Base-by-base conservation (phyloP, 64 coral and sea anemone species). In the Stichodactyla mertensii region DNA sequence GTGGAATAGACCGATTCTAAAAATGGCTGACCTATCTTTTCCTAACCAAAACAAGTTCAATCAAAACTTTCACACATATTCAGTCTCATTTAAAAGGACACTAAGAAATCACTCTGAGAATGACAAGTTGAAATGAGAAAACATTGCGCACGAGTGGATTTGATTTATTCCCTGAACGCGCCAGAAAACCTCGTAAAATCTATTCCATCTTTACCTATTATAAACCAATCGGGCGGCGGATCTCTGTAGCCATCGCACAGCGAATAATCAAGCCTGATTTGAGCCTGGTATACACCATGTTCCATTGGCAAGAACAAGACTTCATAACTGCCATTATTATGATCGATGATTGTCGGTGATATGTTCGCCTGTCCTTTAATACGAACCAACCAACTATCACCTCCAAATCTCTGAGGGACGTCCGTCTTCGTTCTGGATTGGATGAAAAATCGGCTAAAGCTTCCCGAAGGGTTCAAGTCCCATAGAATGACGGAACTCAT, bases 211-310 rank as follows among this genome's bases (percentile, higher is more conserved):
- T 62, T 86, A 99, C 97, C 97, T 88, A 79, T 90, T 14, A 99
- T 95, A 88, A 99, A 99, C 97, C 97, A 99, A 22, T 95, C 57
- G 0, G 52, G 20, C 6, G 97, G 97, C 27, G 97, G 97, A 71
- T 99, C 97, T 51, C 78, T 87, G 28, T 89, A 95, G 0, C 97
- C 97, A 80, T 95, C 90, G 57, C 97, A 99, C 56, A 88, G 62
- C 0, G 97, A 88, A 87, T 99, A 92, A 59, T 99, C 97, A 51
- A 99, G 80, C 4, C 91, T 61, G 7, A 99, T 88, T 16, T 95
- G 84, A 18, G 93, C 82, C 0, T 86, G 64, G 31, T 99, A 99
- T 4, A 62, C 67, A 52, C 97, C 97, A 22, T 85, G 71, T 45
- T 99, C 97, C 54, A 99, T 45, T 55, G 86, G 84, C 11, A 99